phyloP scores from a whole-genome alignment of 1,140 invertebrate species.

The Cheumatopsyche charites region DNA sequence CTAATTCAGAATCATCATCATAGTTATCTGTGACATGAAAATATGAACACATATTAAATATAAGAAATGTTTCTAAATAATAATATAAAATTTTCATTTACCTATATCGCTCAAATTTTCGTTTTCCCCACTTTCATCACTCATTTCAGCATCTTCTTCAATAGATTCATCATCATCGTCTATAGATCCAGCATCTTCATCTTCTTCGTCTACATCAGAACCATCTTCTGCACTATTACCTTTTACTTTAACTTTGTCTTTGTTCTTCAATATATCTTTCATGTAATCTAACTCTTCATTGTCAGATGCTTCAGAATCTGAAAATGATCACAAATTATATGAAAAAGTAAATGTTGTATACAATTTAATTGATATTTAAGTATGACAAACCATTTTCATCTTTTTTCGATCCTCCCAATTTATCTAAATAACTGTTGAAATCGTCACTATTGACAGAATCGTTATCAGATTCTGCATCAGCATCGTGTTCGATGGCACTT shows the following conservation, averaged over 20 bases:
- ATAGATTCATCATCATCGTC: constrained; percentile 53
- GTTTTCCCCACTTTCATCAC: constrained; percentile 39
- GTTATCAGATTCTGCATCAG: constrained; percentile 69
- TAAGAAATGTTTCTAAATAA: not conserved
- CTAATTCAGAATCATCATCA: constrained; percentile 55
- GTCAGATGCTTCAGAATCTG: constrained; percentile 33
- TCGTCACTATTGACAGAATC: constrained; percentile 89
- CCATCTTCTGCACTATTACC: constrained; percentile 56
- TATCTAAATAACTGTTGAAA: constrained; percentile 82
- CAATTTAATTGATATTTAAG: not conserved
- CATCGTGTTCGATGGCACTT: constrained; percentile 52
- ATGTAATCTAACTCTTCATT: constrained; percentile 65
- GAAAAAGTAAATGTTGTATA: not conserved
- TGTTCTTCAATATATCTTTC: constrained; percentile 56
- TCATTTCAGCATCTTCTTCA: constrained; percentile 51
- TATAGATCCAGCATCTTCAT: constrained; percentile 50
- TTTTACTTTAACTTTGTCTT: constrained; percentile 42
- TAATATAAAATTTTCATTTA: not conserved
- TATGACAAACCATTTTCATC: constrained; percentile 48
- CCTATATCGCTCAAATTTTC: constrained; percentile 44
- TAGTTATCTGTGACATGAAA: constrained; percentile 49
- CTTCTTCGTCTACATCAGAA: constrained; percentile 58
- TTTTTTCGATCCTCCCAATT: constrained; percentile 61
- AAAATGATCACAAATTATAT: not conserved
- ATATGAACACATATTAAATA: constrained; percentile 20